phyloP scores from a whole-genome alignment of 2,888 invertebrate species.

The Cheilosia vulpina region DNA sequence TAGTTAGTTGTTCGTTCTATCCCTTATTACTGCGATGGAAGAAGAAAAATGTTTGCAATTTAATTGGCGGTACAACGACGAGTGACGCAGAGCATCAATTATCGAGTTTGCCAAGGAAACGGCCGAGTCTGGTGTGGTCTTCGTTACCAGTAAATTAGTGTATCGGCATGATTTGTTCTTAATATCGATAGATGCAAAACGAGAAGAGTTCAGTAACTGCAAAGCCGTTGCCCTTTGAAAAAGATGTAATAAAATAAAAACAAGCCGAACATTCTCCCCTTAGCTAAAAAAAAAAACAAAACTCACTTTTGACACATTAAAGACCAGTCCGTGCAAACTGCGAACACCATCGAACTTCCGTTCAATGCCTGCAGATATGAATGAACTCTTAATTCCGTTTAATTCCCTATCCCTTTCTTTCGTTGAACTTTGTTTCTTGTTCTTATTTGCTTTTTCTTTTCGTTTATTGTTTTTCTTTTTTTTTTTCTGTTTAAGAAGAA shows the following conservation, averaged over 20 bases:
- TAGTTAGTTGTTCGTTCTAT: conserved; percentile 18
- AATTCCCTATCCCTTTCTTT: conserved; percentile 40
- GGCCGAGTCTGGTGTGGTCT: conserved; percentile 19
- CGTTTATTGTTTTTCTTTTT: not conserved
- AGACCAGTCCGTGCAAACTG: too few relatives aligned
- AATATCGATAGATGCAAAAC: not conserved
- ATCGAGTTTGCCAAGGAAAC: conserved; percentile 49
- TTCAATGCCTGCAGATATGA: not conserved
- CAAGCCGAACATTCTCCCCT: too few relatives aligned
- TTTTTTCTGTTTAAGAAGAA: conserved; percentile 30
- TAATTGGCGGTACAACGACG: conserved; percentile 61
- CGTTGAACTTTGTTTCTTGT: not conserved
- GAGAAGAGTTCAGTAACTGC: not conserved
- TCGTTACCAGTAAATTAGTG: conserved; percentile 58
- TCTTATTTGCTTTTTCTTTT: not conserved
- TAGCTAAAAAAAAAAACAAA: too few relatives aligned
- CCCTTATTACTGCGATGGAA: not conserved
- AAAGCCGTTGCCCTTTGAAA: too few relatives aligned
- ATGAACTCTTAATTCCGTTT: conserved; percentile 26
- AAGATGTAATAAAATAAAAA: too few relatives aligned
- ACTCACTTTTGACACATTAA: too few relatives aligned
- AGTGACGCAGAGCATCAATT: conserved; percentile 60
- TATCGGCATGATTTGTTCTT: not conserved
- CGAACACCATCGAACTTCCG: too few relatives aligned
- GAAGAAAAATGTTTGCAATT: conserved; percentile 39